Conservation (phyloP, 2,797 vertebrate genomes). For the Harpagifer antarcticus region DNA sequence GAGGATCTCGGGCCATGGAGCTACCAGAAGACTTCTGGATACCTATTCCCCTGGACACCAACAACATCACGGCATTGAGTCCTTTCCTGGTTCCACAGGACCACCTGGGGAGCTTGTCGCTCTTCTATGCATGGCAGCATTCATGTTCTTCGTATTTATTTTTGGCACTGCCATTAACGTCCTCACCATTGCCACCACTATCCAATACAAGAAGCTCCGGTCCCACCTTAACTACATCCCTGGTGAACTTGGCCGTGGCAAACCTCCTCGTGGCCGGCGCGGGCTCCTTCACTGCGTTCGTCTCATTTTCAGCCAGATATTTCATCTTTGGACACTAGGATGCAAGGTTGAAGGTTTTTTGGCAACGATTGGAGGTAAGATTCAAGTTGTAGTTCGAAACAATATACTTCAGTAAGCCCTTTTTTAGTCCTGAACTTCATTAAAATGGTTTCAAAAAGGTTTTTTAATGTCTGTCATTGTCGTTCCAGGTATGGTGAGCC, state of each 20-base stretch:
- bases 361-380: conserved; percentile 81
- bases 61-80: conserved; percentile 81
- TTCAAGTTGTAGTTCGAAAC: neutral
- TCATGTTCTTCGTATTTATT: conserved; percentile 77
- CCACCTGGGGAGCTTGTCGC: conserved; percentile 72
- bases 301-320: conserved; percentile 79
- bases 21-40: conserved; percentile 85
- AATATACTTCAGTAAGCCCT: neutral
- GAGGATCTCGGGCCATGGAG: conserved; percentile 46
- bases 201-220: conserved; percentile 83
- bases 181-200: conserved; percentile 82
- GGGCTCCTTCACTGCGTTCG: conserved; percentile 59
- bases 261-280: conserved; percentile 67
- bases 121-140: conserved; percentile 80
- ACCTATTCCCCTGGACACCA: conserved; percentile 76
- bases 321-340: conserved; percentile 76
- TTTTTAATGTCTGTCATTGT: conserved; percentile 7
- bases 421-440: neutral
- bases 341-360: conserved; percentile 85
- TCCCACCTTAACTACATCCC: conserved; percentile 40
- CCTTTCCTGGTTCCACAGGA: conserved; percentile 85
- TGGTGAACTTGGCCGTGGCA: conserved; percentile 45
- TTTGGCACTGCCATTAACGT: conserved; percentile 76
- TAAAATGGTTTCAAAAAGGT: neutral
- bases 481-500: conserved; percentile 81